Conservation (phyloP, 2,888 invertebrate species). For the Carpatolechia fugitivella region DNA sequence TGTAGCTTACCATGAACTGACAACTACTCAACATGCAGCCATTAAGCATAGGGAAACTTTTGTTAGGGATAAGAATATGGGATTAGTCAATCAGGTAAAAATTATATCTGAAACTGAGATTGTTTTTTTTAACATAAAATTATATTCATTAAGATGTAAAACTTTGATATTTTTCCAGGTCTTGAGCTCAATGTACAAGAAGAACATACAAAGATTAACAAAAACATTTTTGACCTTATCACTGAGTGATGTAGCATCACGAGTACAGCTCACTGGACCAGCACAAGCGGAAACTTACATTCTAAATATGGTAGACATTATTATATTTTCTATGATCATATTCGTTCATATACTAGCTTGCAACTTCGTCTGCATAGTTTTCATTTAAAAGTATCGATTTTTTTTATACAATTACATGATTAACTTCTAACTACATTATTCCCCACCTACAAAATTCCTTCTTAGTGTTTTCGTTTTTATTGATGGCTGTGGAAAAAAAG, state of each 20-base stretch:
- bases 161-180: constrained; percentile 81
- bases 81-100: constrained; percentile 85
- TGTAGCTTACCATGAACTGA: constrained; percentile 92
- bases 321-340: neutral
- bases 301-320: constrained; percentile 90
- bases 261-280: constrained; percentile 91
- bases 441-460: too few species aligned
- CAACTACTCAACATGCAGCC: constrained; percentile 88
- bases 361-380: too few species aligned
- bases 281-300: constrained; percentile 95
- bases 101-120: too few species aligned
- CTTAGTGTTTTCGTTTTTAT: too few species aligned
- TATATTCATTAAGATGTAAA: too few species aligned
- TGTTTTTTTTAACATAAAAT: too few species aligned
- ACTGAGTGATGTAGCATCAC: constrained; percentile 91
- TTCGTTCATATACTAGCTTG: too few species aligned
- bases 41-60: constrained; percentile 91
- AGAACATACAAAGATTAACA: constrained; percentile 97
- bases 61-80: constrained; percentile 87
- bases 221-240: constrained; percentile 96
- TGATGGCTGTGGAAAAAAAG: too few species aligned
- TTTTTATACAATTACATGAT: too few species aligned
- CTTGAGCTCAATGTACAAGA: constrained; percentile 93
- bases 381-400: too few species aligned
- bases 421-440: too few species aligned